Percentiles rank a stretch among this genome's conserved stretches.
Conservation (phyloP, 2,113 vertebrate genomes). For the Callipepla californica region DNA sequence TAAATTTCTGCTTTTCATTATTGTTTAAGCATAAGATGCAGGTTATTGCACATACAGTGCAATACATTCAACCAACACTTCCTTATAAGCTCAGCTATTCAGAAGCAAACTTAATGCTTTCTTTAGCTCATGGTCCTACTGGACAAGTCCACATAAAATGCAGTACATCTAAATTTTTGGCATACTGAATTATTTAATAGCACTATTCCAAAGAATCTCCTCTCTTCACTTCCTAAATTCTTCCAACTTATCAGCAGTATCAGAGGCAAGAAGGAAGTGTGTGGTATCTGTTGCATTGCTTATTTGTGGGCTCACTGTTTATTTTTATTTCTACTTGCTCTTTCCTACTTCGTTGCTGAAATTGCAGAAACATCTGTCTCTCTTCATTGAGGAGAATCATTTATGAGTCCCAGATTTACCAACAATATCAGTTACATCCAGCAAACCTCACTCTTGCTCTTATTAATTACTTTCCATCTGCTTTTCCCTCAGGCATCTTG, state of each 20-base stretch:
- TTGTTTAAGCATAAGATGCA: not conserved
- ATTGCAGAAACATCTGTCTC: slow-evolving; percentile 75
- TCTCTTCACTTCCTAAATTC: not conserved
- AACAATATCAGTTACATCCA: slow-evolving; percentile 75
- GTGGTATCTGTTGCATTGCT: not conserved
- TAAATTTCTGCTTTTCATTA: not conserved
- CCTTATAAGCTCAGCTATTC: not conserved
- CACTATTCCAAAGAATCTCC: not conserved
- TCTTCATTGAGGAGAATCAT: slow-evolving; percentile 44
- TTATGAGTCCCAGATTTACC: slow-evolving; percentile 78
- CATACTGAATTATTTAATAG: not conserved
- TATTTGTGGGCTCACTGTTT: slow-evolving; percentile 1
- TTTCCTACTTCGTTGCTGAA: slow-evolving; percentile 45
- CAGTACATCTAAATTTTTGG: not conserved
- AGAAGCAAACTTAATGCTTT: not conserved
- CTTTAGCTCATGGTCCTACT: not conserved
- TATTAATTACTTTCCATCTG: slow-evolving; percentile 81
- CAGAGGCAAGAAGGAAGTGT: not conserved
- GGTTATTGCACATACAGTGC: not conserved
- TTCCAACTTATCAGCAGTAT: not conserved
- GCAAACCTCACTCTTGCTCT: slow-evolving; percentile 67
- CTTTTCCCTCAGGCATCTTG: slow-evolving; percentile 65
- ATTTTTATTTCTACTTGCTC: slow-evolving; percentile 35
- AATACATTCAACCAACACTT: not conserved
- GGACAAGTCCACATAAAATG: not conserved